These are phyloP conservation scores for Caenorhabditis sp. DNA, from an alignment of 2,888 invertebrate genomes.

Conservation along the genomic window DNA sequence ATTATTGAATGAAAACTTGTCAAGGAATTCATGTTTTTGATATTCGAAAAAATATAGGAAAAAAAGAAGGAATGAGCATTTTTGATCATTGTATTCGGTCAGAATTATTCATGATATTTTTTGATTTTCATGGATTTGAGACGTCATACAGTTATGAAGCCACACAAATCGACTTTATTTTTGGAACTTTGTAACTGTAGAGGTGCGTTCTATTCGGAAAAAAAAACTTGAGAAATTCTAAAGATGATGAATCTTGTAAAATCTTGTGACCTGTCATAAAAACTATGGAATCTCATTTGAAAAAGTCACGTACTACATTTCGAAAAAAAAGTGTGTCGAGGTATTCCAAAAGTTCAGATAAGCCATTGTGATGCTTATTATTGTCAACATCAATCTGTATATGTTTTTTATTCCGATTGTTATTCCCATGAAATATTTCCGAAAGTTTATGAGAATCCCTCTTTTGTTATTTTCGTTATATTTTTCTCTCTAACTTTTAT, in stretches of 20 bases:
- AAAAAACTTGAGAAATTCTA: too few relatives aligned
- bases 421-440: too few relatives aligned
- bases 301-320: too few relatives aligned
- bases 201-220: neutral
- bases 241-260: too few relatives aligned
- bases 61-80: slow-evolving; percentile 3
- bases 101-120: slow-evolving; percentile 26
- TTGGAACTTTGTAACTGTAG: neutral
- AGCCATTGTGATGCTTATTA: too few relatives aligned
- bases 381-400: too few relatives aligned
- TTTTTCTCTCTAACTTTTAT: slow-evolving; percentile 5
- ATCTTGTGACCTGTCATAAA: too few relatives aligned
- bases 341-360: too few relatives aligned
- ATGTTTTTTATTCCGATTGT: too few relatives aligned
- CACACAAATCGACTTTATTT: too few relatives aligned
- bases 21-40: slow-evolving; percentile 36
- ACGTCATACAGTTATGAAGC: slow-evolving; percentile 9
- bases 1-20: slow-evolving; percentile 45
- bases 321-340: too few relatives aligned
- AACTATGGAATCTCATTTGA: too few relatives aligned
- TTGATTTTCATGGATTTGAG: neutral
- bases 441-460: neutral
- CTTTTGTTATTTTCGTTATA: neutral
- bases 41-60: slow-evolving; percentile 8
- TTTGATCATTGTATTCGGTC: slow-evolving; percentile 10